Percentiles rank a stretch among this genome's conserved stretches.
These are phyloP conservation scores for Pogonus chalceus DNA, from an alignment of 1,140 invertebrate genomes.

Conservation along the genomic window DNA sequence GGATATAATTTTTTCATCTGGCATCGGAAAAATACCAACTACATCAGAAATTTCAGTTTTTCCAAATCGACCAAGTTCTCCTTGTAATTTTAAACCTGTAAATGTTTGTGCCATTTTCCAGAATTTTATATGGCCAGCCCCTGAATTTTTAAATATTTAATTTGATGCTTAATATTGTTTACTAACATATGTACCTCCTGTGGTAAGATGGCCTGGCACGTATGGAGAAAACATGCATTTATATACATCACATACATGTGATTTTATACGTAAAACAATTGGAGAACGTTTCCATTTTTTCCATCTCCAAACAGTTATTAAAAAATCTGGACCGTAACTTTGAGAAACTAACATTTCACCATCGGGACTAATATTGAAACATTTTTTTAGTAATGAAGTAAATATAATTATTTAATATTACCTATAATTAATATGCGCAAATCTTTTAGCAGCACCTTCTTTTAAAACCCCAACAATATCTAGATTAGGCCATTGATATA, in stretches of 20 bases:
- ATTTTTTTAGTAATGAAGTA: not conserved
- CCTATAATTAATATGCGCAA: constrained; percentile 68
- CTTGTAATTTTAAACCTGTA: constrained; percentile 81
- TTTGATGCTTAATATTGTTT: not conserved
- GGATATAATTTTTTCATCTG: constrained; percentile 67
- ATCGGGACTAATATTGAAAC: constrained; percentile 46
- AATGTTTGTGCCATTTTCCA: constrained; percentile 89
- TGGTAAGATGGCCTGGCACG: constrained; percentile 63
- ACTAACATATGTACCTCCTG: constrained; percentile 45
- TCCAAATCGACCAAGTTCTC: constrained; percentile 75
- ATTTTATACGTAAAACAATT: constrained; percentile 66
- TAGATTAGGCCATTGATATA: constrained; percentile 74
- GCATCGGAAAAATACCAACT: constrained; percentile 68
- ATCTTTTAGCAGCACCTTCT: constrained; percentile 62
- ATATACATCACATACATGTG: constrained; percentile 68
- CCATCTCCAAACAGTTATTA: constrained; percentile 83
- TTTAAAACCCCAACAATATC: constrained; percentile 59
- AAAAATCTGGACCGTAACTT: constrained; percentile 73
- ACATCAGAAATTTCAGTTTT: constrained; percentile 86
- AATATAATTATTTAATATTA: constrained; percentile 29
- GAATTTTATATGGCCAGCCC: constrained; percentile 73
- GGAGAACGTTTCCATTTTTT: constrained; percentile 58
- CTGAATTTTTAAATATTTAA: constrained; percentile 26
- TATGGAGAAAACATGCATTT: constrained; percentile 70
- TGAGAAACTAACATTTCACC: constrained; percentile 73